Base-by-base conservation (phyloP, 92 coral and sea anemone genomes). In the Bergia sp. region DNA sequence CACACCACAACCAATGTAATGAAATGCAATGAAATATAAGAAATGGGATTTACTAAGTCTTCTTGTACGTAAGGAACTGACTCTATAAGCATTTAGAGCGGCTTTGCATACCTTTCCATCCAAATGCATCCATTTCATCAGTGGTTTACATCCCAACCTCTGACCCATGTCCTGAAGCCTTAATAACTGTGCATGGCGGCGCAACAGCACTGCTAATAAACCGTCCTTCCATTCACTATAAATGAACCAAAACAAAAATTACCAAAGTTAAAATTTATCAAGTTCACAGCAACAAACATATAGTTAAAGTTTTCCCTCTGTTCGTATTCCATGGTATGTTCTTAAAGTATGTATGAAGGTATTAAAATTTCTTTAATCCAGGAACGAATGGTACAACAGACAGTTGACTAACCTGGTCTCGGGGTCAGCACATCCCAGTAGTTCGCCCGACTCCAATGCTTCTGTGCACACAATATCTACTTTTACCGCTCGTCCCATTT, bases 71-170 rank as follows among this genome's bases (percentile, higher is more conserved):
- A 20, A 55, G 65, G 64, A 42, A 61, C 47, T 55, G 40, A 15
- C 21, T 21, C 42, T 13, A 11, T 82, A 8, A 65, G 18, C 38
- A 9, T 50, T 3, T 47, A 72, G 65, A 21, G 81, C 55, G 23
- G 18, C 1, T 23, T 16, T 16, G 78, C 91, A 8, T 89, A 97
- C 99, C 94, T 90, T 93, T 81, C 99, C 98, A 86, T 97, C 99
- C 72, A 97, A 91, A 89, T 97, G 99, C 73, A 97, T 96, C 99
- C 99, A 97, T 82, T 97, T 97, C 92, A 93, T 93, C 88, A 97
- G 84, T 47, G 97, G 96, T 74, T 96, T 95, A 53, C 94, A 86
- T 45, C 87, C 82, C 3, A 88, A 37, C 79, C 92, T 90, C 75
- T 64, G 89, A 10, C 84, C 89, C 76, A 86, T 90, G 83, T 97